Evolutionary conservation across 2,888 invertebrate genomes (phyloP), one percentile per base, ranked within the genome.

Genomic region (Chrysodeixis includens): DNA sequence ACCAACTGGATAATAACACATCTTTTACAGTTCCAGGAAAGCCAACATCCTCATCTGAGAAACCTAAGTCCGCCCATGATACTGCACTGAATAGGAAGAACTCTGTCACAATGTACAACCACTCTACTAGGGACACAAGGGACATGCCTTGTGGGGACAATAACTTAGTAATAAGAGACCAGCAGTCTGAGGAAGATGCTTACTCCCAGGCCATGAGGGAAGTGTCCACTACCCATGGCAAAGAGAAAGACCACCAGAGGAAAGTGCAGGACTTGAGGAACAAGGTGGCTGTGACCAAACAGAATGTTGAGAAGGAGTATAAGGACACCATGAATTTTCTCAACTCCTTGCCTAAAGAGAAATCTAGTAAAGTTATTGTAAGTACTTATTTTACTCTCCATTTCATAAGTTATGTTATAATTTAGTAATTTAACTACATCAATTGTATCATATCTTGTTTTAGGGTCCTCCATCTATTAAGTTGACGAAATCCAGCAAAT

Each of bases 231-330:
- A 68, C 74, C 9, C 66, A 81, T 10, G 53, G 58, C 5, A 83
- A 82, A 52, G 83, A 85, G 26, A 83, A 83, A 46, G 83, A 87
- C 20, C 82, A 85, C 22, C 81, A 84, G 16, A 90, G 85, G 44
- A 89, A 85, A 70, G 66, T 86, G n/a, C 87, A 88, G 61, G 86
- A 90, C 51, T 80, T 86, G 74, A 90, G 92, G 63, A 90, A 84
- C 69, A 93, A 87, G 83, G 83, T 94, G 56, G 94, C 94, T 10
- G 81, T 93, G 78, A 88, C 98, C 72, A 97, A 97, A 88, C 95
- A 99, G 78, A 96, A 97, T 84, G 90, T 94, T 53, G 94, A 95
- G 63, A 94, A 93, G 65, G 95, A 95, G 74, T 94, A 93, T 72
- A 89, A 86, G 64, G 93, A 94, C 62, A 94, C 94, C 44, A 88